Evolutionary conservation across 2,113 vertebrate genomes (phyloP).

Genomic region (Corapipo altera): DNA sequence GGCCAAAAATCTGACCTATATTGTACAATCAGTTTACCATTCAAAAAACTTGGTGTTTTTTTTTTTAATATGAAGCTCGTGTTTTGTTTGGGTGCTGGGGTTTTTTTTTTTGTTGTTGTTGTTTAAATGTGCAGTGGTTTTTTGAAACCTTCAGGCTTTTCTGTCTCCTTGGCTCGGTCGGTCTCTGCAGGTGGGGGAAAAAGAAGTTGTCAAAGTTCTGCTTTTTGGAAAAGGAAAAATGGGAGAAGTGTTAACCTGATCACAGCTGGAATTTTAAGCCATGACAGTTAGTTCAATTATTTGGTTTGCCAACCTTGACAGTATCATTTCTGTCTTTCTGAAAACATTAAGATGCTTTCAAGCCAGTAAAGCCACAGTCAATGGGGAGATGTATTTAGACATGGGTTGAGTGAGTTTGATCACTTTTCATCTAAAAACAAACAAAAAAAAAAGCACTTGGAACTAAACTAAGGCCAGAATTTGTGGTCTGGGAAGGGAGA

Average conservation of each 20-base stretch:
- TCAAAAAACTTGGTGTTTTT: background rate
- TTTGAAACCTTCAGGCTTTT: slow-evolving; percentile 47
- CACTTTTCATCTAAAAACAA: slow-evolving; percentile 14
- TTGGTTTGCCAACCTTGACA: slow-evolving; percentile 79
- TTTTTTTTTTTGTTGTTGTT: background rate
- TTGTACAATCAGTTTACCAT: background rate
- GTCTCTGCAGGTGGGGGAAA: slow-evolving; percentile 69
- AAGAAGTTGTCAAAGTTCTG: slow-evolving; percentile 61
- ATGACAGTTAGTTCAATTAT: slow-evolving; percentile 70
- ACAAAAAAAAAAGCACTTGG: background rate
- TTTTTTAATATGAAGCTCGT: background rate
- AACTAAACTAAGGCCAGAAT: background rate
- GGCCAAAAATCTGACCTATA: slow-evolving; percentile 74
- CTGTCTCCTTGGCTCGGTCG: slow-evolving; percentile 61
- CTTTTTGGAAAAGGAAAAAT: slow-evolving; percentile 61
- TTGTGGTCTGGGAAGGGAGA: background rate
- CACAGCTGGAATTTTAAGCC: slow-evolving; percentile 59
- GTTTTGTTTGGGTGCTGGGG: background rate
- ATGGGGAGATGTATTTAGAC: background rate
- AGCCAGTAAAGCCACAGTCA: background rate
- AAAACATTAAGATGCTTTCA: background rate
- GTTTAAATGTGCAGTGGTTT: background rate
- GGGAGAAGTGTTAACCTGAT: slow-evolving; percentile 63
- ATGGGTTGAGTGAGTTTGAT: background rate
- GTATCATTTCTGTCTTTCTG: slow-evolving; percentile 51